phyloP scores from a whole-genome alignment of 2,888 invertebrate species.

The Cataglyphis cursor region DNA sequence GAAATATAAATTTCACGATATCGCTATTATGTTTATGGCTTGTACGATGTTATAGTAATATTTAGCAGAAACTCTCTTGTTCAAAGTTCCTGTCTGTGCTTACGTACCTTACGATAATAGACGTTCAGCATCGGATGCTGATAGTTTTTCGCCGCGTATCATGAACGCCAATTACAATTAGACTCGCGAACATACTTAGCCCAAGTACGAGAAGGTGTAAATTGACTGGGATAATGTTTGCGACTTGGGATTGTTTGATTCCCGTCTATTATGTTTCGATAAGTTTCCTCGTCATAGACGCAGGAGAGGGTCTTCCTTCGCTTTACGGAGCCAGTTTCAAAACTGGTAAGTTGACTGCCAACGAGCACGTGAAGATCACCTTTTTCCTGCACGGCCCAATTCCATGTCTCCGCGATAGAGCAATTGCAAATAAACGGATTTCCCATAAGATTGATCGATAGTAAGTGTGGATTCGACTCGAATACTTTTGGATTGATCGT shows the following conservation, averaged over 20 bases:
- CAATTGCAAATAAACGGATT: constrained; percentile 92
- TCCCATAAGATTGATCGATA: constrained; percentile 89
- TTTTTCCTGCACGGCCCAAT: constrained; percentile 91
- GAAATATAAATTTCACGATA: constrained; percentile 42
- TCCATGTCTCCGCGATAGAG: constrained; percentile 91
- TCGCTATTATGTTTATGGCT: constrained; percentile 23
- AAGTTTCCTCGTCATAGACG: constrained; percentile 88
- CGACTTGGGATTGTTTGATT: constrained; percentile 75
- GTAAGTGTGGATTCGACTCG: constrained; percentile 88
- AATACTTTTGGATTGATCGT: constrained; percentile 89
- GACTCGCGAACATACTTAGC: constrained; percentile 91
- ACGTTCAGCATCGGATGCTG: constrained; percentile 72
- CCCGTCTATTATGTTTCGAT: constrained; percentile 84
- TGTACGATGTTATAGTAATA: constrained; percentile 23
- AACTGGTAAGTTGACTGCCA: constrained; percentile 90
- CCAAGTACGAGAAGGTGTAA: constrained; percentile 91
- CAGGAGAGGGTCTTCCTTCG: constrained; percentile 90
- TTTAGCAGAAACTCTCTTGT: neutral
- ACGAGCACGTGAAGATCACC: constrained; percentile 90
- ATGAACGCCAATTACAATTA: constrained; percentile 87
- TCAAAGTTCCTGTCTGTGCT: constrained; percentile 42
- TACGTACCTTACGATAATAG: constrained; percentile 57
- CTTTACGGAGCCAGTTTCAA: constrained; percentile 90
- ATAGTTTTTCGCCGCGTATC: constrained; percentile 75
- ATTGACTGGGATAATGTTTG: constrained; percentile 86